A percentile compares a stretch with the other conserved stretches of the same genome.
phyloP scores from a whole-genome alignment of 1,140 invertebrate genomes.

The Linepithema humile region DNA sequence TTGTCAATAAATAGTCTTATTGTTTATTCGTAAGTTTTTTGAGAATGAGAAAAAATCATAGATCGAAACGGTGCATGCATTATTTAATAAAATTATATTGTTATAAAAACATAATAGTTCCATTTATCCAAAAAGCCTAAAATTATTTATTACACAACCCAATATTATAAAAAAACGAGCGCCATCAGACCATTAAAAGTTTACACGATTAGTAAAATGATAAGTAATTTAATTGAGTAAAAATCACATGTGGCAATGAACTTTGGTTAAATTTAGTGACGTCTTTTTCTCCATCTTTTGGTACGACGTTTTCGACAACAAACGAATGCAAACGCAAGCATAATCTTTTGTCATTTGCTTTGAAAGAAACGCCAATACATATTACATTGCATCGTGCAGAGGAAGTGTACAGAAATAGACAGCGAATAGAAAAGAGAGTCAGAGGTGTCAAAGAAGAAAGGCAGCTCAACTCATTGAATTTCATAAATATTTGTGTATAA shows the following conservation, averaged over 20 bases:
- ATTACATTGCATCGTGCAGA: conserved; percentile 38
- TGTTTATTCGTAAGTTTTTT: no score
- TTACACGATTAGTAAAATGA: background rate
- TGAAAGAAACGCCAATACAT: conserved; percentile 24
- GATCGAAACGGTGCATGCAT: no score
- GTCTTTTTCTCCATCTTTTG: conserved; percentile 1
- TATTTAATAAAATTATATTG: no score
- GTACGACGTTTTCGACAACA: no score
- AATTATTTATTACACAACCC: no score
- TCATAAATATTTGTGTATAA: conserved; percentile 61
- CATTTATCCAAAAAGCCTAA: no score
- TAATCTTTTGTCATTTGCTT: conserved; percentile 41
- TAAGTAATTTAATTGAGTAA: conserved; percentile 7
- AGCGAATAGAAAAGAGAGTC: background rate
- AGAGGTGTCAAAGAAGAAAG: background rate
- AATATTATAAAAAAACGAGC: background rate
- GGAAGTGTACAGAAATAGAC: conserved; percentile 24
- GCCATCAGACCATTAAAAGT: background rate
- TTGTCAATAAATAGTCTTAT: no score
- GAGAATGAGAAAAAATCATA: no score
- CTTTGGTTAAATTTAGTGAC: background rate
- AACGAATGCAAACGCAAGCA: background rate
- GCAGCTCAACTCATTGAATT: conserved; percentile 39
- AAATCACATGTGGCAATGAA: background rate
- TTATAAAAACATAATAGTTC: no score